Percentiles rank a stretch among this genome's conserved stretches.
phyloP scores from a whole-genome alignment of 2,113 vertebrate species.

The Blennius ocellaris region DNA sequence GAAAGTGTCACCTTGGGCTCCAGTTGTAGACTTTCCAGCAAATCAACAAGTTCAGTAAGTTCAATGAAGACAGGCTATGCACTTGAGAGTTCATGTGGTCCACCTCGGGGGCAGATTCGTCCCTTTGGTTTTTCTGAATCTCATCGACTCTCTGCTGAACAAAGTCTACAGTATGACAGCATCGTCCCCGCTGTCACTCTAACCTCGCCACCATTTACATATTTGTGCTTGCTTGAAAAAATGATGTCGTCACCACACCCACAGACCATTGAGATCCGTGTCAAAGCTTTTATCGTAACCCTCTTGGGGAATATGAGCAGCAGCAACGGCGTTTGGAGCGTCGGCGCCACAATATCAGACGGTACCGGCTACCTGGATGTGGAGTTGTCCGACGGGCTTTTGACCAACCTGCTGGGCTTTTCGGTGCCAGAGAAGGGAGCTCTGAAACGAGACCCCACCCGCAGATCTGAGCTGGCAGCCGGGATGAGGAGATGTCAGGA shows the following conservation, averaged over 20 bases:
- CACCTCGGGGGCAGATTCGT: slow-evolving; percentile 1
- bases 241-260: slow-evolving; percentile 58
- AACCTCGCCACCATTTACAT: slow-evolving; percentile 85
- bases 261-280: slow-evolving; percentile 74
- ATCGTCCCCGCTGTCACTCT: slow-evolving; percentile 46
- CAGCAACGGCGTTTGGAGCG: slow-evolving; percentile 84
- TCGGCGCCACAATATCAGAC: slow-evolving; percentile 92
- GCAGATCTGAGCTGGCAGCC: slow-evolving; percentile 79
- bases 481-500: slow-evolving; percentile 91
- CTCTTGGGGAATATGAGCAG: slow-evolving; percentile 90
- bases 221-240: slow-evolving; percentile 83
- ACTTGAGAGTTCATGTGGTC: neutral
- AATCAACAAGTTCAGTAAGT: neutral
- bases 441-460: slow-evolving; percentile 86
- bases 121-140: neutral
- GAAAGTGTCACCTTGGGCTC: neutral
- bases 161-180: neutral
- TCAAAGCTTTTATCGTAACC: slow-evolving; percentile 97
- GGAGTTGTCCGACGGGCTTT: slow-evolving; percentile 88
- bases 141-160: neutral
- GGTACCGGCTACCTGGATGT: slow-evolving; percentile 93
- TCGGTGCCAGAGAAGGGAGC: slow-evolving; percentile 88
- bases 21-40: neutral
- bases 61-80: neutral
- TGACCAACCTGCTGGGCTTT: slow-evolving; percentile 91